Conservation (phyloP, 2,113 vertebrate genomes). For the Microcebus griseorufus region DNA sequence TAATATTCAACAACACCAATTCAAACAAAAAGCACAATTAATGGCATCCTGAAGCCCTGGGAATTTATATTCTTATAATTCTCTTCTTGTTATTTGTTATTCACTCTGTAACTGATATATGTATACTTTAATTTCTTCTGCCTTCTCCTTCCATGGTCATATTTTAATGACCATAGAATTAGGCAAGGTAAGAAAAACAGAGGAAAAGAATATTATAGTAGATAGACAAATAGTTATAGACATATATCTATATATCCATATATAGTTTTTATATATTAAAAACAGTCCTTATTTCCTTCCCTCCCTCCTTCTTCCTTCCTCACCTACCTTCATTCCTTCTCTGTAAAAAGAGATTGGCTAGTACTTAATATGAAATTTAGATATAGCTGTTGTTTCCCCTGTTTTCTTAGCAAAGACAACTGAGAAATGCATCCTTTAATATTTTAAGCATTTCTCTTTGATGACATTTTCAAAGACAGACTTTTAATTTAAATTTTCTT, state of each 20-base stretch:
- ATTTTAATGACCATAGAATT: not conserved
- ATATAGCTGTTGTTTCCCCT: not conserved
- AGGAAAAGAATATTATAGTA: not conserved
- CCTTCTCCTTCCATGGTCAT: not conserved
- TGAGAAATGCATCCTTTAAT: slow-evolving; percentile 72
- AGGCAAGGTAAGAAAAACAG: not conserved
- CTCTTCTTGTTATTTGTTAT: not conserved
- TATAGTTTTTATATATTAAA: not conserved
- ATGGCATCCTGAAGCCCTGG: not conserved
- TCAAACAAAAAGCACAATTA: not conserved
- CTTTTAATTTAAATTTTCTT: not conserved
- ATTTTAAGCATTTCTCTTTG: slow-evolving; percentile 63
- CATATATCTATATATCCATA: too few relatives aligned
- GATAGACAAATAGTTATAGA: not conserved
- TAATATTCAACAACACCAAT: slow-evolving; percentile 42
- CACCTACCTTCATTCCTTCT: not conserved
- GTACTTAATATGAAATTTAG: not conserved
- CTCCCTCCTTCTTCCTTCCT: not conserved
- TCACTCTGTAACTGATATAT: not conserved
- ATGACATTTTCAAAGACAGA: not conserved
- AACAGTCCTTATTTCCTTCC: not conserved
- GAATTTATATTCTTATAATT: not conserved
- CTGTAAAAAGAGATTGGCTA: not conserved
- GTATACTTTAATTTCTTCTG: not conserved
- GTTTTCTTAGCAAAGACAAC: slow-evolving; percentile 45